Evolutionary conservation across 2,888 invertebrate genomes (phyloP).

Genomic region (Drosophila eohydei): DNA sequence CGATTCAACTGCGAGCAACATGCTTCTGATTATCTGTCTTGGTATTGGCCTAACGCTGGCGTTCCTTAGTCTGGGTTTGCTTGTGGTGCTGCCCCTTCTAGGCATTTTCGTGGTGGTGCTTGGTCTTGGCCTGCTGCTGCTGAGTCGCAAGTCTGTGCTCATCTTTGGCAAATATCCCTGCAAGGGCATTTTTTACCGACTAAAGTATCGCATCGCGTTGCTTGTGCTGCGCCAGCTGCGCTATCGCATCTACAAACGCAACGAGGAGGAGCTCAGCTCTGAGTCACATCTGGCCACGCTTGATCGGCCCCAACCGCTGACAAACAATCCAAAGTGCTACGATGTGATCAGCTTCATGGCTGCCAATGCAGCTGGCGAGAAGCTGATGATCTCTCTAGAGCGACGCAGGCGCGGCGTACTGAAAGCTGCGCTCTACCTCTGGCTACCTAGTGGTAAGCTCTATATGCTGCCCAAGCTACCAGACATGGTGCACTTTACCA

Average conservation of each 20-base stretch:
- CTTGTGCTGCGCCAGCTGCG: constrained; percentile 83
- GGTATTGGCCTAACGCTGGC: constrained; percentile 54
- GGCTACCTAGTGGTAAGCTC: constrained; percentile 89
- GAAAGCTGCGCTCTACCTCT: constrained; percentile 89
- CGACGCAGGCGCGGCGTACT: constrained; percentile 88
- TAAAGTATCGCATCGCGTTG: constrained; percentile 86
- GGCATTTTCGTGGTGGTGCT: constrained; percentile 57
- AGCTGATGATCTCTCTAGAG: constrained; percentile 89
- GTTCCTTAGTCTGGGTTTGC: constrained; percentile 53
- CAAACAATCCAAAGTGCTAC: constrained; percentile 86
- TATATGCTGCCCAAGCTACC: constrained; percentile 89
- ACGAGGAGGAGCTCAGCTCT: constrained; percentile 67
- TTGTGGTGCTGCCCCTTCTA: constrained; percentile 51
- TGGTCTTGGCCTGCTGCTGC: constrained; percentile 58
- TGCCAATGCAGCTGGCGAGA: constrained; percentile 87
- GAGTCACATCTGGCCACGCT: constrained; percentile 82
- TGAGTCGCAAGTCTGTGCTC: constrained; percentile 80
- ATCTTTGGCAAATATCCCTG: constrained; percentile 86
- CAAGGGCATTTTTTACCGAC: constrained; percentile 86
- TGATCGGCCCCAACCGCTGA: constrained; percentile 86
- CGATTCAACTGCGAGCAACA: constrained; percentile 39
- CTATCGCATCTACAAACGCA: constrained; percentile 84
- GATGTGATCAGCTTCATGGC: constrained; percentile 93
- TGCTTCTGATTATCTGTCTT: constrained; percentile 58
- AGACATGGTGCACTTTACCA: constrained; percentile 88